Evolutionary conservation across 2,113 vertebrate species (phyloP).

Genomic region (Stegostoma tigrinum): DNA sequence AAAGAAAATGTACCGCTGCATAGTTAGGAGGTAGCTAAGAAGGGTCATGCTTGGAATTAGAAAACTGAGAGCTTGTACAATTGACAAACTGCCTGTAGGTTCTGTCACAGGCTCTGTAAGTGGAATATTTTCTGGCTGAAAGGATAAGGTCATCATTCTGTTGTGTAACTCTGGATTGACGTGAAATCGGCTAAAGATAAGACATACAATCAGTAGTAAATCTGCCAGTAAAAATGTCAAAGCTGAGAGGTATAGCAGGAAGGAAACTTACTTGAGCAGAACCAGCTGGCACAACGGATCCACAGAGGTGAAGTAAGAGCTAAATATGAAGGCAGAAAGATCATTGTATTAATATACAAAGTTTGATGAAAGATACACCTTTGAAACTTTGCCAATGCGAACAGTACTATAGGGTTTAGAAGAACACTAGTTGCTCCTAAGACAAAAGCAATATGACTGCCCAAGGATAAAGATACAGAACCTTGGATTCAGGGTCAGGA

Average conservation of each 20-base stretch:
- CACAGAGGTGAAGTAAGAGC: too few species aligned
- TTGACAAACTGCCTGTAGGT: conserved; percentile 9
- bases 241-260: neutral
- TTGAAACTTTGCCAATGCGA: neutral
- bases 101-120: conserved; percentile 3
- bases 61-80: neutral
- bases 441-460: neutral
- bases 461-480: neutral
- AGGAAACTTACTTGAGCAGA: neutral
- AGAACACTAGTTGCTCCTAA: neutral
- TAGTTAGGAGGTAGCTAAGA: neutral
- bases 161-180: neutral
- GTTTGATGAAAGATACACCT: neutral
- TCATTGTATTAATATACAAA: neutral
- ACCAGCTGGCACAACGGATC: neutral
- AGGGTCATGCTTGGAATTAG: conserved; percentile 14
- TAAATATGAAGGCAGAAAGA: neutral
- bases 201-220: neutral
- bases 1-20: neutral
- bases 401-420: neutral
- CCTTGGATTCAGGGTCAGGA: neutral
- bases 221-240: conserved; percentile 8
- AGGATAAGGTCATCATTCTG: conserved; percentile 15
- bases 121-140: conserved; percentile 10
- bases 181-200: conserved; percentile 2